Evolutionary conservation across 2,113 vertebrate species (phyloP).

Genomic region (Aix galericulata): DNA sequence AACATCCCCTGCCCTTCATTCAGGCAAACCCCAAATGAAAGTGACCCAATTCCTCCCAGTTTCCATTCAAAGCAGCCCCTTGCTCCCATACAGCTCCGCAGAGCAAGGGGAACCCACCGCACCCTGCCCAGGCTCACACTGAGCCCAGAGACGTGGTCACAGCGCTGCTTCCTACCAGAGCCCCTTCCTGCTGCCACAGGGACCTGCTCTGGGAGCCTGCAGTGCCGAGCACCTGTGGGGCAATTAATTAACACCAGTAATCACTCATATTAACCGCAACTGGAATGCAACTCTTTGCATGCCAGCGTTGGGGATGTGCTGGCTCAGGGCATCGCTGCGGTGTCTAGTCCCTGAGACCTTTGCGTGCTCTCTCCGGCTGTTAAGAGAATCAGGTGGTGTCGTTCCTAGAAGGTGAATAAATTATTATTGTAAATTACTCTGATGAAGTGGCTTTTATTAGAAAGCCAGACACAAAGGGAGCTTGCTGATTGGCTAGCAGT

Average conservation of each 20-base stretch:
- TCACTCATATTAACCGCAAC: not conserved
- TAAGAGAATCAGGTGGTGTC: not conserved
- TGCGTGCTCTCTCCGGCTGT: not conserved
- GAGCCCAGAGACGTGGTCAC: not conserved
- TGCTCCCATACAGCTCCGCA: rapidly evolving
- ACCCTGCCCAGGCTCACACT: not conserved
- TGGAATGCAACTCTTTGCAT: not conserved
- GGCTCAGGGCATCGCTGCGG: not conserved
- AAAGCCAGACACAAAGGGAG: constrained; percentile 65
- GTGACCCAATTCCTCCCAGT: not conserved
- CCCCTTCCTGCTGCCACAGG: not conserved
- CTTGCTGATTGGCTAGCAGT: constrained; percentile 66
- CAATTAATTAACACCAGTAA: not conserved
- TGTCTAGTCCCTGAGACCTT: not conserved
- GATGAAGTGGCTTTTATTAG: constrained; percentile 68
- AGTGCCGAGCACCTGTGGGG: not conserved
- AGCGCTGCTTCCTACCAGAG: not conserved
- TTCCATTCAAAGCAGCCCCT: not conserved
- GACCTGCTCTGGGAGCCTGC: not conserved
- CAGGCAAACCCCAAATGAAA: not conserved
- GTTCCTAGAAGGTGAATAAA: constrained; percentile 54
- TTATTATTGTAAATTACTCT: constrained; percentile 59
- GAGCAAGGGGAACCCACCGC: not conserved
- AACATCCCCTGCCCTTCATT: not conserved
- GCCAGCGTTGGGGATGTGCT: not conserved